A percentile compares a stretch with the other conserved stretches of the same genome.
These are phyloP conservation scores for Nylanderia fulva DNA, from an alignment of 1,140 invertebrate genomes.

Conservation along the genomic window DNA sequence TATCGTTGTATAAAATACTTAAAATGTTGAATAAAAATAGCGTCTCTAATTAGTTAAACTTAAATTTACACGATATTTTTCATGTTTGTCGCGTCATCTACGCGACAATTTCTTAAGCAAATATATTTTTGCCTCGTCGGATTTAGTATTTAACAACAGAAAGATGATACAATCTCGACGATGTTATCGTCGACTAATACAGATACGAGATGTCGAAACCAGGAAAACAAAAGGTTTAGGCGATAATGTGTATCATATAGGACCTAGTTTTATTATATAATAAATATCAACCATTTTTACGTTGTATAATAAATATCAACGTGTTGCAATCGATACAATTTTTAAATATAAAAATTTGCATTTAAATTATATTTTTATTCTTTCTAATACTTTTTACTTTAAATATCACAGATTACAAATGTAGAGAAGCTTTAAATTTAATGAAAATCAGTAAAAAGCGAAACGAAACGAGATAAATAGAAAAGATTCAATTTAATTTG, in stretches of 20 bases:
- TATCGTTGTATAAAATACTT: not conserved
- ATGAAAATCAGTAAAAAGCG: not conserved
- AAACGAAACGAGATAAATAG: not conserved
- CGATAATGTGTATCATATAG: not conserved
- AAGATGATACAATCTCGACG: not conserved
- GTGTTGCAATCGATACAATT: not conserved
- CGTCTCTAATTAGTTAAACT: too few species aligned
- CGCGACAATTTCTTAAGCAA: not conserved
- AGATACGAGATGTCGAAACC: not conserved
- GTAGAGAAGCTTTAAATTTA: not conserved
- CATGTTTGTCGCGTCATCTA: not conserved
- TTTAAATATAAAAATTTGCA: not conserved
- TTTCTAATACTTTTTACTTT: not conserved
- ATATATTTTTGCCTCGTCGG: not conserved
- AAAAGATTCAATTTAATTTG: not conserved
- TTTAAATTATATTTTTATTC: not conserved
- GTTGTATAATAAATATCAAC: too few species aligned
- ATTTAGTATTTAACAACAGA: not conserved
- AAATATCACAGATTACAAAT: not conserved
- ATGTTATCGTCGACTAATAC: slow-evolving; percentile 28
- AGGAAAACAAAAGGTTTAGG: not conserved
- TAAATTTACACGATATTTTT: not conserved
- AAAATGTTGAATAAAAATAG: too few species aligned
- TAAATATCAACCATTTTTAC: not conserved
- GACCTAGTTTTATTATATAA: not conserved